A percentile compares a stretch with the other conserved stretches of the same genome.
Conservation (phyloP, 53 echinoderm and acorn worm genomes). For the Paelopatides confundens region DNA sequence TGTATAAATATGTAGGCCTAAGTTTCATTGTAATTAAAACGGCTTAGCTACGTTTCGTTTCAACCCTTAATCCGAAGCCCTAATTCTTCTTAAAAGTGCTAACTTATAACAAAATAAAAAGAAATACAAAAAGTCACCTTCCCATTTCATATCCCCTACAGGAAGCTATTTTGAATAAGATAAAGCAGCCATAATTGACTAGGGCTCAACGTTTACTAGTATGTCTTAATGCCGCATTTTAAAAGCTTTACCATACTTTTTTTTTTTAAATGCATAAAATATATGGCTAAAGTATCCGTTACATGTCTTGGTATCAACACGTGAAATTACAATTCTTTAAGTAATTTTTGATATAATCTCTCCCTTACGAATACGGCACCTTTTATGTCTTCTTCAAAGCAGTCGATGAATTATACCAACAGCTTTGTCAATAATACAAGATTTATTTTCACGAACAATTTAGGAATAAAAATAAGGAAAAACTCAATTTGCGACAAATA, state of each 20-base stretch:
- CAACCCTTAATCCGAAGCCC: background rate
- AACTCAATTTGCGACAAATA: constrained; percentile 32
- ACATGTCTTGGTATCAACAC: background rate
- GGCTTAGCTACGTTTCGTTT: background rate
- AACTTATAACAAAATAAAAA: background rate
- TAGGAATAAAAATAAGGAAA: background rate
- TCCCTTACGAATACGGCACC: background rate
- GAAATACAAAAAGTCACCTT: background rate
- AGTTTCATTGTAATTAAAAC: no score
- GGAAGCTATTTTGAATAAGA: no score
- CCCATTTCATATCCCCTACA: no score
- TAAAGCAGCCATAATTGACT: background rate
- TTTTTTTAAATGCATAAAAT: background rate
- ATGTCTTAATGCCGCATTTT: background rate
- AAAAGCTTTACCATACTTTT: background rate
- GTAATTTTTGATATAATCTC: background rate
- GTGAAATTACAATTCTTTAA: background rate
- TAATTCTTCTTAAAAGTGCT: background rate
- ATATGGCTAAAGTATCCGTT: no score
- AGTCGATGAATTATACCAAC: background rate
- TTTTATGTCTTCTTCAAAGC: background rate
- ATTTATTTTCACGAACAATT: constrained; percentile 25
- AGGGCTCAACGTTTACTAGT: no score
- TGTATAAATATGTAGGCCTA: no score
- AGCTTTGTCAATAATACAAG: constrained; percentile 4